A percentile compares a stretch with the other conserved stretches of the same genome.
phyloP scores from a whole-genome alignment of 2,888 invertebrate species.

The Helobdella robusta region DNA sequence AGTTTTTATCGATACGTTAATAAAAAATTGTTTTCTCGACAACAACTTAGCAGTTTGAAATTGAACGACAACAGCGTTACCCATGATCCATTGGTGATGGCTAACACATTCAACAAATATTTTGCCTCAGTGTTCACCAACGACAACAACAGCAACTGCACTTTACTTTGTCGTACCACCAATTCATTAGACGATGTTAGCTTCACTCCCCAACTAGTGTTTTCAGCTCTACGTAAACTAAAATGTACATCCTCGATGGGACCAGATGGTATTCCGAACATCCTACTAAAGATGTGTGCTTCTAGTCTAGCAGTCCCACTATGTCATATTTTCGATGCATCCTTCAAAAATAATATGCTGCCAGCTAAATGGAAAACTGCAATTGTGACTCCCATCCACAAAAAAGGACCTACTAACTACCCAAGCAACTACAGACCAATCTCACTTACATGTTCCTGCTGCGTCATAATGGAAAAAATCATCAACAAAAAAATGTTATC shows the following conservation, averaged over 20 bases:
- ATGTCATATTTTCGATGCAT: neutral
- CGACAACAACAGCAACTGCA: neutral
- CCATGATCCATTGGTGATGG: neutral
- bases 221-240: neutral
- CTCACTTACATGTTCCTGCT: too few species aligned
- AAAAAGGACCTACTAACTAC: neutral
- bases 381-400: conserved; percentile 9
- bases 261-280: conserved; percentile 9
- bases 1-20: too few species aligned
- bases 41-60: too few species aligned
- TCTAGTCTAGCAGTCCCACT: neutral
- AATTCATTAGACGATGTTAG: neutral
- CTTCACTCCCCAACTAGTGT: neutral
- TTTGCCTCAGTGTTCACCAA: conserved; percentile 6
- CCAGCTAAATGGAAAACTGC: neutral
- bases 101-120: neutral
- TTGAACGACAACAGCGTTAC: too few species aligned
- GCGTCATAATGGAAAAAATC: too few species aligned
- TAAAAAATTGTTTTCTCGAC: too few species aligned
- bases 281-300: conserved; percentile 1
- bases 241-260: neutral
- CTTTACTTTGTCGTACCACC: neutral
- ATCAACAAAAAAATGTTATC: too few species aligned
- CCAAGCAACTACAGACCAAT: too few species aligned
- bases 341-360: neutral